phyloP scores from a whole-genome alignment of 2,113 vertebrate species.

The Pampusana beccarii region DNA sequence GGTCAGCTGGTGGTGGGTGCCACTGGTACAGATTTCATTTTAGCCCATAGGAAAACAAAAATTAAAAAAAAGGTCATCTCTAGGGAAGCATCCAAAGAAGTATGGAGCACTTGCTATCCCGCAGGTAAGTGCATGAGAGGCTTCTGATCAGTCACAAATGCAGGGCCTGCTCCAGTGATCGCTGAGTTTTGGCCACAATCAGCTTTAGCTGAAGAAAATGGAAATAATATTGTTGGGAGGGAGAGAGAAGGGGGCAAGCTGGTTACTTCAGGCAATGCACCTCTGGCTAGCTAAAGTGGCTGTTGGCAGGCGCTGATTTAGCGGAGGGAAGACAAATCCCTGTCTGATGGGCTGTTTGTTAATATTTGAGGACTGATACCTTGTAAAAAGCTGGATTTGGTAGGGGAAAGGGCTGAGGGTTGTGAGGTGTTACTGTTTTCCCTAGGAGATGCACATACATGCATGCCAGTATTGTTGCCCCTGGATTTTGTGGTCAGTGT shows the following conservation, averaged over 20 bases:
- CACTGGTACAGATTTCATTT: background rate
- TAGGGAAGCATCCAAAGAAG: background rate
- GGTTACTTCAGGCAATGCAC: background rate
- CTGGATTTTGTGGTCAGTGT: background rate
- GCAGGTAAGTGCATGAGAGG: background rate
- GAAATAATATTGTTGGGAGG: background rate
- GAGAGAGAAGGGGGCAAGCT: background rate
- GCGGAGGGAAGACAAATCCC: background rate
- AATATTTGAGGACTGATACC: background rate
- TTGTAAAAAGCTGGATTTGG: background rate
- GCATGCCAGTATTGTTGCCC: fast-evolving
- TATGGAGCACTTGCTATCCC: background rate
- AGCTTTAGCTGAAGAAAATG: background rate
- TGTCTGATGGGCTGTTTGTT: background rate
- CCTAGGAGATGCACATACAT: background rate
- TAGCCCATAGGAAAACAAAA: background rate
- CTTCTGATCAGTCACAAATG: background rate
- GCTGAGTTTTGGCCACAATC: background rate
- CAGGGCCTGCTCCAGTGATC: background rate
- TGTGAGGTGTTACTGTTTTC: too few relatives aligned
- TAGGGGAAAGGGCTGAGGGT: background rate
- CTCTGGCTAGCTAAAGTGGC: background rate
- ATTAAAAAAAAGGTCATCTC: background rate
- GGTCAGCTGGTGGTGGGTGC: background rate
- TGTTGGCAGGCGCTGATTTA: background rate